phyloP scores from a whole-genome alignment of 2,797 vertebrate species.

The Poliocrania exsul region DNA sequence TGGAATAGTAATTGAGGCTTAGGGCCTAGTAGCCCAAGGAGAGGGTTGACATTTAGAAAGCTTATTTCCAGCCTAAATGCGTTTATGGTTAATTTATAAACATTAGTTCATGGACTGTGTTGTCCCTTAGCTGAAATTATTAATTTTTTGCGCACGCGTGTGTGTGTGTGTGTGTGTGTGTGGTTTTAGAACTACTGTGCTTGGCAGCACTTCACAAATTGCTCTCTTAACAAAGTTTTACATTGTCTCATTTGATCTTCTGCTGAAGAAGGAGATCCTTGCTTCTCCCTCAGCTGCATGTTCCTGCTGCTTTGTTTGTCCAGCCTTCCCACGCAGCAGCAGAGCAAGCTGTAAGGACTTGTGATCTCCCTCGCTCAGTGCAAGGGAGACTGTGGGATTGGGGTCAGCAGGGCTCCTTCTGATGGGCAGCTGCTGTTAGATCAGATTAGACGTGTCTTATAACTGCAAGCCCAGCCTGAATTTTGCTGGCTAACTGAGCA shows the following conservation, averaged over 20 bases:
- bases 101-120: neutral
- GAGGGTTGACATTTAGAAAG: neutral
- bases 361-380: rapidly evolving
- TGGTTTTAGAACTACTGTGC: neutral
- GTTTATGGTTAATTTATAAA: neutral
- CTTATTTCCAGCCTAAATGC: neutral
- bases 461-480: neutral
- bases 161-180: neutral
- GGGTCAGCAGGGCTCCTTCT: neutral
- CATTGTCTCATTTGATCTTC: neutral
- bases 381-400: neutral
- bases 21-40: neutral
- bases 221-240: neutral
- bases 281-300: neutral
- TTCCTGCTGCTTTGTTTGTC: neutral
- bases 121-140: neutral
- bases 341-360: rapidly evolving
- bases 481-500: neutral
- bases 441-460: neutral
- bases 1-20: neutral
- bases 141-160: neutral
- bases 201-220: neutral
- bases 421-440: neutral
- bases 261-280: neutral
- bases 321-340: rapidly evolving